A percentile compares a stretch with the other conserved stretches of the same genome.
Conservation (phyloP, 2,113 vertebrate genomes). For the Oreochromis aureus region DNA sequence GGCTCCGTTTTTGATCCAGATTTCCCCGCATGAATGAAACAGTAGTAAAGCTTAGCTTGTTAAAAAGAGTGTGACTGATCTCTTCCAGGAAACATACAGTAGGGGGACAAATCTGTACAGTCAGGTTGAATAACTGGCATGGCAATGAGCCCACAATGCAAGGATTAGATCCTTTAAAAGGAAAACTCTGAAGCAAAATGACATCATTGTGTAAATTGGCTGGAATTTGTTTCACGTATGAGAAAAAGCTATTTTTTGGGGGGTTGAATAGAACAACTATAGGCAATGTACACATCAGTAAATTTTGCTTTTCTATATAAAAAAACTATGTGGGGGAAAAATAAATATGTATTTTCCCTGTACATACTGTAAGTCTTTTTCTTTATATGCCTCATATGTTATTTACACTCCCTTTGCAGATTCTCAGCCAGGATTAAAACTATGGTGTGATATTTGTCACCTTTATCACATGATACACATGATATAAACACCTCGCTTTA, state of each 20-base stretch:
- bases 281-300: background rate
- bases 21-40: constrained; percentile 58
- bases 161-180: constrained; percentile 5
- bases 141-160: constrained; percentile 2
- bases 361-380: background rate
- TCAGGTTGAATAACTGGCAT: background rate
- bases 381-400: background rate
- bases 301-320: background rate
- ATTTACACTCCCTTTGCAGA: background rate
- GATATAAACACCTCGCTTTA: constrained; percentile 34
- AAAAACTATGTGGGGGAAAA: background rate
- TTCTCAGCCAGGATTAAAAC: constrained; percentile 7
- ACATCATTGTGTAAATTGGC: background rate
- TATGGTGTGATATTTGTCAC: constrained; percentile 27
- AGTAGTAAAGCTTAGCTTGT: constrained; percentile 36
- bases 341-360: background rate
- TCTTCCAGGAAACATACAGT: constrained; percentile 14
- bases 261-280: background rate
- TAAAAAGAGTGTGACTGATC: constrained; percentile 47
- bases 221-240: constrained; percentile 5
- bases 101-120: constrained; percentile 5
- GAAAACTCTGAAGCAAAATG: constrained; percentile 1
- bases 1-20: constrained; percentile 46
- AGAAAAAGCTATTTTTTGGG: background rate
- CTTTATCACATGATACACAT: constrained; percentile 16